phyloP scores from a whole-genome alignment of 2,888 invertebrate genomes.

The Phoronis australis region DNA sequence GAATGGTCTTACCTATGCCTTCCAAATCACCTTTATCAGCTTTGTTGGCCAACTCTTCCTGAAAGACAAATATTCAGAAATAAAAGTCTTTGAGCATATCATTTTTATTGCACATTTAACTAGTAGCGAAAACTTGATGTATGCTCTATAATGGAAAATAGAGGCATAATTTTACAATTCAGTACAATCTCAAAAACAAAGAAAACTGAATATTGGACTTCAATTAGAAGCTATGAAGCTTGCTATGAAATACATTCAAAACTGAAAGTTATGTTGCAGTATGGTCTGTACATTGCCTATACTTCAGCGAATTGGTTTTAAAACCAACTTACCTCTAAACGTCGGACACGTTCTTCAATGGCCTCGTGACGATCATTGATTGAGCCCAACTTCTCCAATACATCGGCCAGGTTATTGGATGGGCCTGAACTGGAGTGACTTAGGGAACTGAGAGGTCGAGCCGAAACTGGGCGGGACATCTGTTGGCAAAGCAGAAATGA shows the following conservation, averaged over 20 bases:
- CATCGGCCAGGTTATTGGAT: constrained; percentile 34
- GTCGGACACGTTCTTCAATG: constrained; percentile 35
- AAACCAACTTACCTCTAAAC: constrained; percentile 46
- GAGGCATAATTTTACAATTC: too few relatives aligned
- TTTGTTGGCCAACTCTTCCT: constrained; percentile 43
- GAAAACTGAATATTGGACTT: too few relatives aligned
- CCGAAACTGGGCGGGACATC: constrained; percentile 11
- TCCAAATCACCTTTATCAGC: constrained; percentile 30
- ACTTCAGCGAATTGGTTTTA: too few relatives aligned
- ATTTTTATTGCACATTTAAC: background rate
- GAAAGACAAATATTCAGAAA: constrained; percentile 11
- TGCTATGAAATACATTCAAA: too few relatives aligned
- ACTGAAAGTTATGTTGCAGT: too few relatives aligned
- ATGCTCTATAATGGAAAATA: too few relatives aligned
- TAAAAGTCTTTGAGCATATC: background rate
- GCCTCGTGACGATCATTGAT: constrained; percentile 32
- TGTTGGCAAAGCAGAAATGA: too few relatives aligned
- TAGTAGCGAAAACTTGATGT: too few relatives aligned
- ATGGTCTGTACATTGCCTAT: too few relatives aligned
- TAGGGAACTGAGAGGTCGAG: constrained; percentile 1
- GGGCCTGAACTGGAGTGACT: constrained; percentile 31
- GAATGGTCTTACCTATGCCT: background rate
- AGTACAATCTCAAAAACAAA: too few relatives aligned
- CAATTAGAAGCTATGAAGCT: too few relatives aligned
- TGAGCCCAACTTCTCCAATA: constrained; percentile 43